Evolutionary conservation across 2,113 vertebrate species (phyloP).

Genomic region (Papio anubis): DNA sequence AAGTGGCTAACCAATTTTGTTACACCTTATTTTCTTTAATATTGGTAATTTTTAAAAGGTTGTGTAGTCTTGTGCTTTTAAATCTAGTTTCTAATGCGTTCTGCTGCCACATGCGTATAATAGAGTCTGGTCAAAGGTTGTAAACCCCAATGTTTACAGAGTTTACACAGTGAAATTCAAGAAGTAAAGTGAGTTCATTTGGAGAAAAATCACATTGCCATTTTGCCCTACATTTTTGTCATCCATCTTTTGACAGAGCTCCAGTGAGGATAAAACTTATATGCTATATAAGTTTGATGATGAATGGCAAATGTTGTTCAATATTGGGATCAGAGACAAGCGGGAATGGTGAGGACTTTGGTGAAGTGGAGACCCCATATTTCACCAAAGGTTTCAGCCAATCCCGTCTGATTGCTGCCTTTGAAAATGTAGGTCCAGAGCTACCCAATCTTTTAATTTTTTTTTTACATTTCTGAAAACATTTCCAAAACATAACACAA

Average conservation of each 20-base stretch:
- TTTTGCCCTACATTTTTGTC: neutral
- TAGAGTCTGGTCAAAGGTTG: neutral
- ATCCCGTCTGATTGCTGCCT: neutral
- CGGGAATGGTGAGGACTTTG: neutral
- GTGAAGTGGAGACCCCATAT: neutral
- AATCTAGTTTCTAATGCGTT: neutral
- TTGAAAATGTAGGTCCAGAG: neutral
- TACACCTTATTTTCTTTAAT: neutral
- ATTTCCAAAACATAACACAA: neutral
- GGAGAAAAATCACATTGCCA: neutral
- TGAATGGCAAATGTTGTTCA: neutral
- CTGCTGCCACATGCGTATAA: neutral
- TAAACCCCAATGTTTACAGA: neutral
- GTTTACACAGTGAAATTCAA: neutral
- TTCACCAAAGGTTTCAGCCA: neutral
- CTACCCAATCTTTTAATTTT: neutral
- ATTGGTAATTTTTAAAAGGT: conserved; percentile 2
- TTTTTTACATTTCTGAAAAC: neutral
- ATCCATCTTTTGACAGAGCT: neutral
- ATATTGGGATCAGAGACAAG: neutral
- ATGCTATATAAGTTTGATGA: neutral
- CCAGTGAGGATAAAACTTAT: neutral
- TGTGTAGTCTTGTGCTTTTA: neutral
- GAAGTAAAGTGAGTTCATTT: neutral
- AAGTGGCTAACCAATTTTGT: neutral